Evolutionary conservation across 2,113 vertebrate genomes (phyloP).

Genomic region (Sarotherodon lohbergeri): DNA sequence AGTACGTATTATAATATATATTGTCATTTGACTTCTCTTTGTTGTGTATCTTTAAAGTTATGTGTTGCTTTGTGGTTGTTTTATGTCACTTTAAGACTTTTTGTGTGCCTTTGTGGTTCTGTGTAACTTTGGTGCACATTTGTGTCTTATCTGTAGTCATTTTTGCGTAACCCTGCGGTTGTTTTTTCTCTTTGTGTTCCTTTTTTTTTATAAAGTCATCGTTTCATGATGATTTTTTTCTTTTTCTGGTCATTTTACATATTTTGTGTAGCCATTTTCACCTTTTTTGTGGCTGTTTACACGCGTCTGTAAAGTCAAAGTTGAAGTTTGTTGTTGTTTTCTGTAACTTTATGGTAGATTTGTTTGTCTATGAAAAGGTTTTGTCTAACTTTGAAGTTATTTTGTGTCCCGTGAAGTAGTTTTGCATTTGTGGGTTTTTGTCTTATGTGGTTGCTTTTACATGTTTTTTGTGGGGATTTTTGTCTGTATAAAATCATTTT

Average conservation of each 20-base stretch:
- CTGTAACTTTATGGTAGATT: background rate
- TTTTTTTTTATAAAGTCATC: background rate
- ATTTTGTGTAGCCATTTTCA: background rate
- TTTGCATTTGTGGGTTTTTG: background rate
- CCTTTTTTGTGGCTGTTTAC: background rate
- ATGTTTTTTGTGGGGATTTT: background rate
- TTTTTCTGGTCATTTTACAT: background rate
- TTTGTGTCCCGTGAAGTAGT: background rate
- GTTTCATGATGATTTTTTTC: background rate
- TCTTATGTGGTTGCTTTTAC: background rate
- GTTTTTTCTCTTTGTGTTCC: background rate
- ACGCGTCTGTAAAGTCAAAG: background rate
- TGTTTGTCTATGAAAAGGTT: background rate
- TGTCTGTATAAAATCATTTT: background rate
- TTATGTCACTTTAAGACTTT: background rate
- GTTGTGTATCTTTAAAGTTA: background rate
- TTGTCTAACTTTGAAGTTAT: background rate
- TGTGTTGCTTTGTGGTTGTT: background rate
- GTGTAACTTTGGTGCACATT: background rate
- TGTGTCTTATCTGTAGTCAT: background rate
- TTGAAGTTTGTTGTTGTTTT: background rate
- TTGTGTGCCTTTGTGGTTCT: background rate
- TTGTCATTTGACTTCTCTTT: background rate
- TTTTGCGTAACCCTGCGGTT: accelerated
- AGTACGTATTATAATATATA: accelerated